Base-by-base conservation (phyloP, 2,888 invertebrate genomes). In the Tetragonula carbonaria region DNA sequence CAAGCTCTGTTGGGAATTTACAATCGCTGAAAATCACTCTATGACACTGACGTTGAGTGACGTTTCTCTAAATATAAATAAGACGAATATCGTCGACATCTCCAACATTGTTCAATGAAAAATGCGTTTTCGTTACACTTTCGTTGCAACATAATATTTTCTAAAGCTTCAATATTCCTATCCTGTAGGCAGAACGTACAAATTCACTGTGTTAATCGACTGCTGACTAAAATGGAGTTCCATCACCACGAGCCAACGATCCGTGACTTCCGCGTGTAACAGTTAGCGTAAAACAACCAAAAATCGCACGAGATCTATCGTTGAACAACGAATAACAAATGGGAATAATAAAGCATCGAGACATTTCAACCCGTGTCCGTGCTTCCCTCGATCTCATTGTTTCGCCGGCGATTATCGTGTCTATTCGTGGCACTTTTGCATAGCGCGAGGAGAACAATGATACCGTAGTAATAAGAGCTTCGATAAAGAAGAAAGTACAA, bases 261-360 rank as follows among this genome's bases (percentile, higher is more conserved):
- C 81, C 81, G 57, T 71, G 74, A 86, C 80, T 73, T 67, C 83
- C 73, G 18, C 5, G 5, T 45, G 28, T 65, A 75, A 63, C 62
- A 74, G 63, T 16, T 53, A 80, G 67, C 51, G 70, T 59, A 71
- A 70, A 74, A 75, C 67, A 81, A 78, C 74, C 78, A 63, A 65
- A 38, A 45, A 45, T 8, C 45, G 55, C 59, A 74, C 21, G 57
- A 57, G 5, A n/a, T 5, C n/a, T n/a, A 59, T 59, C 57, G n/a
- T 14, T 5, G 57, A 63, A 72, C 77, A 23, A 67, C 65, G 23
- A 65, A 82, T 59, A 63, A 80, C 62, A 66, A 68, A 55, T 65
- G 84, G 87, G 83, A 87, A 84, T 85, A 76, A 76, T 66, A 23
- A 55, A 57, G 78, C 87, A 85, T 87, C 88, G 83, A 88, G 88